Base-by-base conservation (phyloP, 2,797 vertebrate species). In the Thalassophryne amazonica region DNA sequence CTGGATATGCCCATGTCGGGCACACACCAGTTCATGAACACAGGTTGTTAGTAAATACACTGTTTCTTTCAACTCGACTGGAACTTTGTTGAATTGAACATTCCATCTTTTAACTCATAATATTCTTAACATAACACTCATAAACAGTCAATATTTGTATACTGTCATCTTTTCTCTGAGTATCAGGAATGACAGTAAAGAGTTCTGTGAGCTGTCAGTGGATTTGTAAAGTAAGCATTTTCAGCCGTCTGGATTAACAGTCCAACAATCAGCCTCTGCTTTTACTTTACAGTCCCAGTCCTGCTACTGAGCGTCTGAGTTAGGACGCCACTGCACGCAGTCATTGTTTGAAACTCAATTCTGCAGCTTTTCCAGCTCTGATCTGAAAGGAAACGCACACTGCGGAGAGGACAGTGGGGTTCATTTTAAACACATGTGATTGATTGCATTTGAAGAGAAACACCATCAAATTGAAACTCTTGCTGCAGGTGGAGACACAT, bases 401-500 rank as follows among this genome's bases (percentile, higher is more conserved):
- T 11, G 37, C 37, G 33, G 29, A 32, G 7, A 40, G 29, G 30
- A 52, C 14, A 38, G 17, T 1, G 25, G 3, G 0, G 15, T 28
- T 56, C 13, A 32, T 21, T 51, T 50, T 45, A 48, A 63, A 60
- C 45, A 7, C 24, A 39, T 40, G 5, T 46, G 62, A 49, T 55
- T 57, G 28, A 29, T 40, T 43, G 29, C 37, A 13, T 53, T 38
- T 46, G 53, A 60, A 31, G 54, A 61, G 40, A 65, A n/a, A 56
- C 54, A 59, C 31, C n/a, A 7, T 34, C 23, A 32, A 17, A 12
- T 43, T 13, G 9, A 54, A 13, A 16, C 1, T 54, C 16, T 18
- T 16, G 32, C 14, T 56, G 31, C 45, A 65, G 59, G 54, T 78
- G 55, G 33, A 54, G 38, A 40, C 14, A 34, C 16, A 2, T 70